phyloP scores from a whole-genome alignment of 2,888 invertebrate species.

The Metellina segmentata region DNA sequence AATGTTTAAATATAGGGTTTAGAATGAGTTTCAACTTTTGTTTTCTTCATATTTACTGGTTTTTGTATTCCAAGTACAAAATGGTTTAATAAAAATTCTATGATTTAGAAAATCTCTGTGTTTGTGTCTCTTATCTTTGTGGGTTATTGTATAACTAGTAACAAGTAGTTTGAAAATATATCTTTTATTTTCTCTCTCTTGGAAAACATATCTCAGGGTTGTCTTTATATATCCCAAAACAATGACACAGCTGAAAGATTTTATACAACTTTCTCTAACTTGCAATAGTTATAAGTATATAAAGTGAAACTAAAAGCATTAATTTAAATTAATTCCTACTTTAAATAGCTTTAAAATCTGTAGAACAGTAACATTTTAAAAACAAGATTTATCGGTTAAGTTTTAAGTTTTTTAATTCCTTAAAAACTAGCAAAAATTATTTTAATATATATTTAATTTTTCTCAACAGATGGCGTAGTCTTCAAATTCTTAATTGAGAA shows the following conservation, averaged over 20 bases:
- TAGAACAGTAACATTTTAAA: too few species aligned
- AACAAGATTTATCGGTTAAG: too few species aligned
- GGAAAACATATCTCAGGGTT: too few species aligned
- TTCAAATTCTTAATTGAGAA: too few species aligned
- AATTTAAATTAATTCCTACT: too few species aligned
- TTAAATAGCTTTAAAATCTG: too few species aligned
- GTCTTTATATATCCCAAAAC: not conserved
- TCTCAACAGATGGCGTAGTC: too few species aligned
- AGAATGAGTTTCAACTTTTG: conserved; percentile 25
- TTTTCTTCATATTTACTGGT: conserved; percentile 12
- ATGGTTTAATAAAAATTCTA: conserved; percentile 55
- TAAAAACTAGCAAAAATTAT: too few species aligned
- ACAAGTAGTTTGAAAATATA: not conserved
- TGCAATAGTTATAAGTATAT: too few species aligned
- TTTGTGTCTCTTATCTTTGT: not conserved
- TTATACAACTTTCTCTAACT: not conserved
- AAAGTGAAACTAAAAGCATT: too few species aligned
- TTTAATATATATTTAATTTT: too few species aligned
- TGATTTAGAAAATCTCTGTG: not conserved
- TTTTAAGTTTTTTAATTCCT: too few species aligned
- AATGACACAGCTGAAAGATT: not conserved
- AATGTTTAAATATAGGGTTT: conserved; percentile 15
- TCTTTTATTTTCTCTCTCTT: not conserved
- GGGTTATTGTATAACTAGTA: not conserved
- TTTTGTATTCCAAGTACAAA: conserved; percentile 62